A percentile compares a stretch with the other conserved stretches of the same genome.
phyloP scores from a whole-genome alignment of 2,113 vertebrate genomes.

The Hyperopisus bebe region DNA sequence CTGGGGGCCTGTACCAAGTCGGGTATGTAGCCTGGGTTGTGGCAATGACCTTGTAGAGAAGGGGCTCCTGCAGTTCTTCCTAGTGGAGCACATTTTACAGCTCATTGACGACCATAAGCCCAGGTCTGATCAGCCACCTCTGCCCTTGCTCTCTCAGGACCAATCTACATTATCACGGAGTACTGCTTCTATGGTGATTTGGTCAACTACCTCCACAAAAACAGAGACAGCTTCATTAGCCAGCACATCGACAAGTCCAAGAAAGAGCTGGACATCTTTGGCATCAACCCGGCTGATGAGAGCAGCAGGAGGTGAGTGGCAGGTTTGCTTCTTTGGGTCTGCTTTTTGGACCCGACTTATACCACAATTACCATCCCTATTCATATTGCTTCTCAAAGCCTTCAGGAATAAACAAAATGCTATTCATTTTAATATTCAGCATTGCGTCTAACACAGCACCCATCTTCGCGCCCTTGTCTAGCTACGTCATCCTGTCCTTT shows the following conservation, averaged over 20 bases:
- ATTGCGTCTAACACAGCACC: neutral
- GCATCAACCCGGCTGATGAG: conserved; percentile 86
- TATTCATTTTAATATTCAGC: neutral
- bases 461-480: conserved; percentile 39
- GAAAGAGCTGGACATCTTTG: conserved; percentile 94
- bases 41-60: neutral
- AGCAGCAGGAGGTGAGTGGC: conserved; percentile 85
- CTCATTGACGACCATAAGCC: conserved; percentile 54
- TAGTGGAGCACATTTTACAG: conserved; percentile 47
- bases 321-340: neutral
- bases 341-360: neutral
- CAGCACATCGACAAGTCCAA: conserved; percentile 81
- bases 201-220: conserved; percentile 97
- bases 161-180: conserved; percentile 98
- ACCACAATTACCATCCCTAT: neutral
- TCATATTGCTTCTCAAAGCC: neutral
- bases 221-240: conserved; percentile 85
- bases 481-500: conserved; percentile 95
- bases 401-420: neutral
- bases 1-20: conserved; percentile 95
- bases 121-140: conserved; percentile 41
- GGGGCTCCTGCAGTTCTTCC: conserved; percentile 23
- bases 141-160: conserved; percentile 63
- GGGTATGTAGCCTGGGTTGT: conserved; percentile 60
- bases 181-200: conserved; percentile 97